phyloP scores from a whole-genome alignment of 2,113 vertebrate genomes.

The Dissostichus mawsoni region DNA sequence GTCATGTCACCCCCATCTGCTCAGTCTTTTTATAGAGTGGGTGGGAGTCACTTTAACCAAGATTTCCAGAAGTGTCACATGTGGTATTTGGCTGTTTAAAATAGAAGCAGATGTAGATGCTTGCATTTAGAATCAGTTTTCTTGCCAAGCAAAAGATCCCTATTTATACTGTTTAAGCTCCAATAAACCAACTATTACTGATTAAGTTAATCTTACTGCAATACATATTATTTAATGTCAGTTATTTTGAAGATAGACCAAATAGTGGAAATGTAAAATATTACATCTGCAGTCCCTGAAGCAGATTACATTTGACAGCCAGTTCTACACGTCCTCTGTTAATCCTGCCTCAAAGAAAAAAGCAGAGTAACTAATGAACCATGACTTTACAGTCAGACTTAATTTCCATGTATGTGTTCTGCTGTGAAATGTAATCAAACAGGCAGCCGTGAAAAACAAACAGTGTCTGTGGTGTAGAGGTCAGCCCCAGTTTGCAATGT shows the following conservation, averaged over 20 bases:
- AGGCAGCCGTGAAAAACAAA: not conserved
- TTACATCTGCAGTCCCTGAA: not conserved
- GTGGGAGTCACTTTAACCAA: constrained; percentile 15
- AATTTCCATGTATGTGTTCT: not conserved
- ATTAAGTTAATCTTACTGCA: not conserved
- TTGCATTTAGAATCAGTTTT: not conserved
- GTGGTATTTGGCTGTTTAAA: constrained; percentile 8
- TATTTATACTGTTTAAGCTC: not conserved
- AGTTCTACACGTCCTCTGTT: not conserved
- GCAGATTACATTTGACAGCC: not conserved
- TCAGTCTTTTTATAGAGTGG: constrained; percentile 10
- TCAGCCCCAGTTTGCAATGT: not conserved
- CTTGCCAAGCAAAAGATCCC: not conserved
- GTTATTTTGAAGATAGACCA: not conserved
- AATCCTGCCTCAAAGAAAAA: not conserved
- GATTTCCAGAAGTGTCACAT: not conserved
- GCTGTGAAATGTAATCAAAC: not conserved
- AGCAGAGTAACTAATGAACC: not conserved
- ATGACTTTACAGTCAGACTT: not conserved
- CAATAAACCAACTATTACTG: not conserved
- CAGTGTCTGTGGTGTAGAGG: not conserved
- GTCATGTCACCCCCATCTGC: constrained; percentile 18
- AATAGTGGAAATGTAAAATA: not conserved
- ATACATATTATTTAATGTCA: not conserved
- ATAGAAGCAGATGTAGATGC: constrained; percentile 5